phyloP scores from a whole-genome alignment of 2,888 invertebrate species.

The Galerucella calmariensis region DNA sequence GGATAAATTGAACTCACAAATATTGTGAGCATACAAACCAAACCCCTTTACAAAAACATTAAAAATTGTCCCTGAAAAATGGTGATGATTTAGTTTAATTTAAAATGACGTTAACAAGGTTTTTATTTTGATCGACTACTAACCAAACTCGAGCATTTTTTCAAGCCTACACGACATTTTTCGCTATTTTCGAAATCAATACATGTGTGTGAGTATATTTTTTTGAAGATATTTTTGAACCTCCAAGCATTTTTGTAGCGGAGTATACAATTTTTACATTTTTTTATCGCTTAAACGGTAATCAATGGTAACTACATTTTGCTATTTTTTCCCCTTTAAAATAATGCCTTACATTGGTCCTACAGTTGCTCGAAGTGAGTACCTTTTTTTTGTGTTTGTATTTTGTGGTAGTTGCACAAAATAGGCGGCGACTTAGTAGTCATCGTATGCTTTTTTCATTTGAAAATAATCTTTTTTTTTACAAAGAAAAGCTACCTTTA shows the following conservation, averaged over 20 bases:
- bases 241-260: slow-evolving; percentile 67
- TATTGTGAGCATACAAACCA: neutral
- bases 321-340: slow-evolving; percentile 71
- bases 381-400: slow-evolving; percentile 70
- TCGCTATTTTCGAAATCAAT: slow-evolving; percentile 66
- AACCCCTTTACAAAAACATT: neutral
- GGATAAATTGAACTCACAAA: neutral
- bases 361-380: slow-evolving; percentile 78
- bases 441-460: slow-evolving; percentile 42
- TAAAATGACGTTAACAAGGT: neutral
- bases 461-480: slow-evolving; percentile 38
- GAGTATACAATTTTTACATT: slow-evolving; percentile 52
- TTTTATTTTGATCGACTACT: slow-evolving; percentile 12
- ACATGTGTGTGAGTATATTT: slow-evolving; percentile 75
- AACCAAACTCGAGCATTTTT: slow-evolving; percentile 13
- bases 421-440: slow-evolving; percentile 47
- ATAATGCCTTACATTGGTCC: slow-evolving; percentile 78
- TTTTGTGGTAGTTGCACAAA: slow-evolving; percentile 61
- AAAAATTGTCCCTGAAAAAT: slow-evolving; percentile 27
- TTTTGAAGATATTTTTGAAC: slow-evolving; percentile 54
- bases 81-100: slow-evolving; percentile 27
- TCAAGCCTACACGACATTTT: slow-evolving; percentile 37
- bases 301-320: slow-evolving; percentile 63
- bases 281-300: slow-evolving; percentile 48
- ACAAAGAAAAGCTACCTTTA: neutral